Base-by-base conservation (phyloP, 2,888 invertebrate species). In the Nowickia ferox region DNA sequence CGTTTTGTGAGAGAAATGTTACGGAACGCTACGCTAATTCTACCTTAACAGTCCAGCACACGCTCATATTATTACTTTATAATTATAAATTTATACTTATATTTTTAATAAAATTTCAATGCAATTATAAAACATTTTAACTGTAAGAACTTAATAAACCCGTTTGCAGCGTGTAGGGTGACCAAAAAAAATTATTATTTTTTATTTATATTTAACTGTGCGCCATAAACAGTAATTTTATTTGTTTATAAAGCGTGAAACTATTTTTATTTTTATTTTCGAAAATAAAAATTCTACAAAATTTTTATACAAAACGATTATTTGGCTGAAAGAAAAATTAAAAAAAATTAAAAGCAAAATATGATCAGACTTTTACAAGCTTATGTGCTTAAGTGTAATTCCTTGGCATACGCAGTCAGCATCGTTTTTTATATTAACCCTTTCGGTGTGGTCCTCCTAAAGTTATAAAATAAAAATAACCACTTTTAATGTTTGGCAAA, bases 161-260 rank as follows among this genome's bases (percentile, higher is more conserved):
- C 10, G 6, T 0, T 19, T 15, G 17, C 13, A n/a, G 5, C 0
- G 4, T 22, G 51, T 59, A 78, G 59, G 42, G 77, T 59, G n/a
- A n/a, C 22, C 6, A 57, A 55, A 44, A 5, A 5, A 6, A 30
- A n/a, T n/a, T 30, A 30, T 30, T 30, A n/a, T 30, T 30, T 30
- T 53, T 11, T 44, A 61, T 71, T 76, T 65, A 6, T 63, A 55
- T 57, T 57, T 63, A 55, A 75, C 53, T 61, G 61, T 61, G 53
- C 30, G 61, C 75, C 75, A 63, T 63, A 81, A 66, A 68, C n/a
- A 22, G 17, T 68, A 55, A 57, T 80, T 80, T 65, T 74, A 75
- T 82, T 75, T 68, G 75, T 75, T 61, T 69, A 61, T 68, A 40
- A 75, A 63, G 69, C 81, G 61, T 81, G 68, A 75, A 81, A 69